A percentile compares a stretch with the other conserved stretches of the same genome.
Conservation (phyloP, 1,140 invertebrate species). For the Philotrypesis tridentata region DNA sequence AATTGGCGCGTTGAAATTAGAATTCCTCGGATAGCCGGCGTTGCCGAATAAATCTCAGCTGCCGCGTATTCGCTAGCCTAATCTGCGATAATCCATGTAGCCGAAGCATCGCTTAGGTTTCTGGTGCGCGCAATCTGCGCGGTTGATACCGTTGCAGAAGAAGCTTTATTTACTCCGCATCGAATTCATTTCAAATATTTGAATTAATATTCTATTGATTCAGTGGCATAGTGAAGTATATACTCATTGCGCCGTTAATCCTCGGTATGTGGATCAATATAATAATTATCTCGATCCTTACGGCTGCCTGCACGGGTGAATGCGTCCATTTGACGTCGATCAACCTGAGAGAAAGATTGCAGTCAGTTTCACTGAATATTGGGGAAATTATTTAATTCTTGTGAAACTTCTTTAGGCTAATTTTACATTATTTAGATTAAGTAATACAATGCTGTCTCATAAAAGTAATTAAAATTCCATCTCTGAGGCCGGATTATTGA, state of each 20-base stretch:
- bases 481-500: too few relatives aligned
- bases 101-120: background rate
- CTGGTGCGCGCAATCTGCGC: too few relatives aligned
- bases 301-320: background rate
- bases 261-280: background rate
- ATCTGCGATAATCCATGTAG: background rate
- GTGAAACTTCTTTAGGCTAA: too few relatives aligned
- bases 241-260: background rate
- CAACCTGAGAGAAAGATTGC: too few relatives aligned
- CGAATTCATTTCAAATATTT: background rate
- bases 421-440: too few relatives aligned
- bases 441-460: too few relatives aligned
- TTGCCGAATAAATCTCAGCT: background rate
- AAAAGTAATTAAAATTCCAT: too few relatives aligned
- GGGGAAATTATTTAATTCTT: too few relatives aligned
- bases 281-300: background rate
- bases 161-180: background rate
- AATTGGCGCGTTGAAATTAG: slow-evolving; percentile 2
- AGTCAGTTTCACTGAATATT: too few relatives aligned
- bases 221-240: background rate
- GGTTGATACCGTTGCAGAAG: background rate
- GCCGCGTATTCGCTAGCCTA: background rate
- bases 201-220: background rate
- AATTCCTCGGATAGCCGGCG: background rate
- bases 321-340: background rate